phyloP scores from a whole-genome alignment of 1,140 invertebrate species.

The Aphelinus atriplicis region DNA sequence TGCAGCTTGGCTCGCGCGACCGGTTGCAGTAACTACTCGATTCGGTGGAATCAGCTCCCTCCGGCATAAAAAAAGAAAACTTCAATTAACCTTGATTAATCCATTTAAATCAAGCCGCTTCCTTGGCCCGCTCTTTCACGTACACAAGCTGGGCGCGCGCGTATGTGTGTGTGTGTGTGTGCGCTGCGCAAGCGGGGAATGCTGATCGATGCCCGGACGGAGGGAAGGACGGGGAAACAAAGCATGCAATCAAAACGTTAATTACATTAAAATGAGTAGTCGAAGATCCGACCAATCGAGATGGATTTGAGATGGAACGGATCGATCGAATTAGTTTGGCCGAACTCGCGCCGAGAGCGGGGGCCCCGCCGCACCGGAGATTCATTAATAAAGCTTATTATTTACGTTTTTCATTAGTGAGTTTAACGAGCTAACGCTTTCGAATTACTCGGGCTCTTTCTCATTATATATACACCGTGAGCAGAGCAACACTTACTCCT shows the following conservation, averaged over 20 bases:
- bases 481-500: too few species aligned
- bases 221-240: conserved; percentile 60
- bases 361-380: neutral
- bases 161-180: neutral
- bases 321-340: neutral
- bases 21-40: conserved; percentile 42
- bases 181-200: too few species aligned
- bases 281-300: conserved; percentile 61
- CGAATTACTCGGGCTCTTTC: neutral
- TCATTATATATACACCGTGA: neutral
- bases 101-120: conserved; percentile 53
- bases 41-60: conserved; percentile 26
- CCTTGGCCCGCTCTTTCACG: conserved; percentile 29
- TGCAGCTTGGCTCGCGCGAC: neutral
- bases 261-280: conserved; percentile 66
- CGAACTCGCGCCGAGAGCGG: neutral
- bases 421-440: conserved; percentile 6
- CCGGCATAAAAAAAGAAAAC: conserved; percentile 23
- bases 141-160: neutral
- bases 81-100: conserved; percentile 54
- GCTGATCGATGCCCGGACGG: conserved; percentile 37
- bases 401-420: conserved; percentile 11
- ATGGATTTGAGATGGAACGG: conserved; percentile 45
- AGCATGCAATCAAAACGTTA: conserved; percentile 67
- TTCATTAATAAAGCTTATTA: conserved; percentile 26